phyloP scores from a whole-genome alignment of 1,140 invertebrate species.

The Eubasilissa regina region DNA sequence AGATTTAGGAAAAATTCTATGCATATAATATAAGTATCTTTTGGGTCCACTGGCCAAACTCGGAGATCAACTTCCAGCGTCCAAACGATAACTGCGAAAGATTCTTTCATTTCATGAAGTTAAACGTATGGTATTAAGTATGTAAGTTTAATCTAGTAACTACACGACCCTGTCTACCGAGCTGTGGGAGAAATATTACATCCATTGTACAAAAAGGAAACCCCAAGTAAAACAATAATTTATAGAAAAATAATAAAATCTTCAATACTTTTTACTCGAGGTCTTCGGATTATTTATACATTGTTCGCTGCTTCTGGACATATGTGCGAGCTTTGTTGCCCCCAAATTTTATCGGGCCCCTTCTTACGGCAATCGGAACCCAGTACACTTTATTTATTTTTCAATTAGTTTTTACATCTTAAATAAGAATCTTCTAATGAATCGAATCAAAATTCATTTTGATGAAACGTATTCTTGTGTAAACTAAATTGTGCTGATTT shows the following conservation, averaged over 20 bases:
- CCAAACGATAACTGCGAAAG: conserved; percentile 19
- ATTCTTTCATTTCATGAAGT: conserved; percentile 13
- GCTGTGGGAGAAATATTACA: background rate
- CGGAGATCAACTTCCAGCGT: too few species aligned
- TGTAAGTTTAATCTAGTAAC: conserved; percentile 12
- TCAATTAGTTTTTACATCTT: too few species aligned
- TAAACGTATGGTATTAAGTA: conserved; percentile 19
- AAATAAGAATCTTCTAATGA: too few species aligned
- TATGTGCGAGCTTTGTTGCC: conserved; percentile 37
- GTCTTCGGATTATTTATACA: background rate
- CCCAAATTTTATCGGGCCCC: conserved; percentile 39
- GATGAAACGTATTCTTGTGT: too few species aligned
- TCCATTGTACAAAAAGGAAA: background rate
- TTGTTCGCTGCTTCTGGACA: background rate
- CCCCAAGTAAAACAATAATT: background rate
- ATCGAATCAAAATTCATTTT: too few species aligned
- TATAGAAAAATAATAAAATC: background rate
- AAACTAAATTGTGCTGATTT: too few species aligned
- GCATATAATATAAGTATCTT: too few species aligned
- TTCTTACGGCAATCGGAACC: background rate
- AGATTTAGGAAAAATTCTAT: too few species aligned
- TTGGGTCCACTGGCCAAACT: too few species aligned
- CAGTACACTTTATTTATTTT: conserved; percentile 18
- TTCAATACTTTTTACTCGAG: background rate
- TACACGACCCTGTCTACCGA: conserved; percentile 25